Base-by-base conservation (phyloP, 2,113 vertebrate genomes). In the Oreochromis niloticus region DNA sequence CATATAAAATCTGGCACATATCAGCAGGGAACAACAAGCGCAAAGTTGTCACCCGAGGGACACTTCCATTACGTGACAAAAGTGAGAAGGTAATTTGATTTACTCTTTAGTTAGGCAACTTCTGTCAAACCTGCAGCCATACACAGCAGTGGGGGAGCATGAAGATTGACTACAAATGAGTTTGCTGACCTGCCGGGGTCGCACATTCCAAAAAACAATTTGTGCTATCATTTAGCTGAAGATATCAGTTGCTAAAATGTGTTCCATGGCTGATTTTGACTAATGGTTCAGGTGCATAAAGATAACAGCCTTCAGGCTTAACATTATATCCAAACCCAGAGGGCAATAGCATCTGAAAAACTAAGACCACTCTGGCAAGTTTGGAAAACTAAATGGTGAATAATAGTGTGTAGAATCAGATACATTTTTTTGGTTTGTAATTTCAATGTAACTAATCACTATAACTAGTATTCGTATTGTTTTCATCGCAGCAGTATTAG, bases 131-230 rank as follows among this genome's bases (percentile, higher is more conserved):
- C 96, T 88, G 94, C 75, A 94, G 92, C 95, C 92, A 95, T 95
- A 95, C 91, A 94, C 86, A 83, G 94, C 89, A 71, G 90, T 93
- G 22, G 84, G 83, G 90, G 48, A 81, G 94, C 95, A 90, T 94
- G 92, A 95, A 96, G 95, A 93, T 89, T 95, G 93, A 95, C 93
- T 96, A 93, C 95, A 97, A 97, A 97, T 97, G 95, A 97, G 95
- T 87, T 90, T 66, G 87, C 94, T 97, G 95, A 96, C 96, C 96
- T 92, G 86, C 93, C 88, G 92, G 95, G 97, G 95, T 96, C 89
- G 92, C 75, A 48, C 92, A 93, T 89, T 88, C 93, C 11, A 16
- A 84, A 91, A 94, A 95, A 95, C 91, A 87, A 92, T 92, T 94
- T 94, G 88, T 80, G 79, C 89, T 87, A 87, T 92, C 91, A 79